Evolutionary conservation across 1,140 invertebrate genomes (phyloP).

Genomic region (Aphis craccivora): DNA sequence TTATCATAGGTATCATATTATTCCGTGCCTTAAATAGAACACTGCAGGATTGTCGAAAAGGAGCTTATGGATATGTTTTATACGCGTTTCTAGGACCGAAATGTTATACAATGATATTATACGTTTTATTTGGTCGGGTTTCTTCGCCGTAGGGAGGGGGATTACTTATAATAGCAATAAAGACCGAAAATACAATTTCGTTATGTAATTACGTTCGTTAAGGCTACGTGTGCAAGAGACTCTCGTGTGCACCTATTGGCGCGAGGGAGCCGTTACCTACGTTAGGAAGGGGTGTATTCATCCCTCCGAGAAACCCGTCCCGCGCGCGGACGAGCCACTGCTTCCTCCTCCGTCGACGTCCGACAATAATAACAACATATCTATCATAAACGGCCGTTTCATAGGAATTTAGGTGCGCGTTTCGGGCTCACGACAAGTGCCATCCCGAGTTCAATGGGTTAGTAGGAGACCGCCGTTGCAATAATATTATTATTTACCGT

Average conservation of each 20-base stretch:
- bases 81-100: background rate
- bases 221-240: background rate
- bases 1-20: background rate
- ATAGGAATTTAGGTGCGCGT: background rate
- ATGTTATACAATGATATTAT: background rate
- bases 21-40: background rate
- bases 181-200: background rate
- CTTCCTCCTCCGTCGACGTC: background rate
- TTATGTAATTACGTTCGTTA: conserved; percentile 2
- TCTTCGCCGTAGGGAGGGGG: background rate
- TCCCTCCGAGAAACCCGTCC: background rate
- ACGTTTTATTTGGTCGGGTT: background rate
- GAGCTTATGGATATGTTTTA: background rate
- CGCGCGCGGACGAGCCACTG: background rate
- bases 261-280: background rate
- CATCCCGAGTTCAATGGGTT: background rate
- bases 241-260: background rate
- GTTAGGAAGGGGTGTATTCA: background rate
- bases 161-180: background rate
- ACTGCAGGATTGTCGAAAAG: background rate
- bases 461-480: background rate
- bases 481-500: background rate
- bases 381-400: background rate
- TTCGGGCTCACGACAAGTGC: background rate
- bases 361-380: background rate